Percentiles rank a stretch among this genome's conserved stretches.
These are phyloP conservation scores for Centropus bengalensis DNA, from an alignment of 2,113 vertebrate genomes.

Conservation along the genomic window DNA sequence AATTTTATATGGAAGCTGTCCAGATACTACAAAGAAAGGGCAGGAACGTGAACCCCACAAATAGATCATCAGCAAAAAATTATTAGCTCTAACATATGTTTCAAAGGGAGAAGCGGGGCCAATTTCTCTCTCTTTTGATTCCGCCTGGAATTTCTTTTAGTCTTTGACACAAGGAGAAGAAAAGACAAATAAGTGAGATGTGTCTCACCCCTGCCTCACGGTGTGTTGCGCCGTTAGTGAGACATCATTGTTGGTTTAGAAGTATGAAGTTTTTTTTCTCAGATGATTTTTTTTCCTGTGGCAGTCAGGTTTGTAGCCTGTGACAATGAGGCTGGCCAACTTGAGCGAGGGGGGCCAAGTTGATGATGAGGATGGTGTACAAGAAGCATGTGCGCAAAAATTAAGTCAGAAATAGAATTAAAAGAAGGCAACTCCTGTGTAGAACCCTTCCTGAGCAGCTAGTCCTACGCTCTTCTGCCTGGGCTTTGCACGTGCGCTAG, in stretches of 20 bases:
- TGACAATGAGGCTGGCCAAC: background rate
- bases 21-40: constrained; percentile 15
- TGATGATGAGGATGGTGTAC: accelerated
- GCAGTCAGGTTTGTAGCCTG: background rate
- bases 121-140: background rate
- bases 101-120: background rate
- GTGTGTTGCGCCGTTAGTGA: background rate
- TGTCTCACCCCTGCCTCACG: background rate
- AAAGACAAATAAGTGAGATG: background rate
- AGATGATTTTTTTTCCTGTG: background rate
- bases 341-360: background rate
- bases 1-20: constrained; percentile 20
- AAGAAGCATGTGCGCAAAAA: background rate
- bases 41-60: background rate
- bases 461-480: background rate
- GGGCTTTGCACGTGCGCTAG: background rate
- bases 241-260: background rate
- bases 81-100: background rate
- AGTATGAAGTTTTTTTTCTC: background rate
- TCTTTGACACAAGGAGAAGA: background rate
- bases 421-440: background rate
- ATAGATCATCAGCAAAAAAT: constrained; percentile 19
- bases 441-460: background rate
- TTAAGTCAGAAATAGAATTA: background rate
- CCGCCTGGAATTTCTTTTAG: background rate